Evolutionary conservation across 2,797 vertebrate genomes (phyloP).

Genomic region (Acipenser transmontanus): DNA sequence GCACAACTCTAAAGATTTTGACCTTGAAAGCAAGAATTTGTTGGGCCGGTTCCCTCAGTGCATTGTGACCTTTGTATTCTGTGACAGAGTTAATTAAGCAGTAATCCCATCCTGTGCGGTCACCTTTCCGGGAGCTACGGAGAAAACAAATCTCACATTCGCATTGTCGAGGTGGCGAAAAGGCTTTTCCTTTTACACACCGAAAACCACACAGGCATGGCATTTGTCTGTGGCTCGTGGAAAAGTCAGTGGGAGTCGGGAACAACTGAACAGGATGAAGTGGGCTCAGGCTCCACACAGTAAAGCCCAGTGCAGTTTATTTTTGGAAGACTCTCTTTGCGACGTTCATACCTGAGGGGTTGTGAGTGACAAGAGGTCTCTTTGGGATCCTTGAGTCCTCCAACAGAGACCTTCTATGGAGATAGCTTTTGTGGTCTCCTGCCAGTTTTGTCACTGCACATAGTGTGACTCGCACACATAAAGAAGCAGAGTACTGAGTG

Average conservation of each 20-base stretch:
- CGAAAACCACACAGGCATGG: conserved; percentile 15
- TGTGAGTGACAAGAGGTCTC: background rate
- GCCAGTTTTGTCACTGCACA: background rate
- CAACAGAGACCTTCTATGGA: background rate
- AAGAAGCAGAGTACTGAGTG: background rate
- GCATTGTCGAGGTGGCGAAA: background rate
- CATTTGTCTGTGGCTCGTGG: conserved; percentile 32
- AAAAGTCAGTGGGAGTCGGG: conserved; percentile 31
- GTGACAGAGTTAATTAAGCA: conserved; percentile 33
- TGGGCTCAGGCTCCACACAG: conserved; percentile 24
- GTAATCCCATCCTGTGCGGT: conserved; percentile 37
- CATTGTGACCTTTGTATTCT: conserved; percentile 29
- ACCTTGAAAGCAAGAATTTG: conserved; percentile 7
- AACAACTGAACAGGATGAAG: conserved; percentile 5
- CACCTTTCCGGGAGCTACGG: conserved; percentile 35
- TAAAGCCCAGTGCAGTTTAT: conserved; percentile 35
- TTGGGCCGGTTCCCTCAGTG: background rate
- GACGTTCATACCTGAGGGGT: conserved; percentile 15
- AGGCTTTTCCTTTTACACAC: background rate
- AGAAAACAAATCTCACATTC: conserved; percentile 35
- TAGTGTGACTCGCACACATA: background rate
- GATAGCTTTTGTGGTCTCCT: background rate
- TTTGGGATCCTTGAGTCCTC: background rate
- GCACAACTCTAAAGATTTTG: background rate
- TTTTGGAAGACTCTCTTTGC: conserved; percentile 31